Conservation (phyloP, 2,888 invertebrate genomes). For the Oscheius sp. region DNA sequence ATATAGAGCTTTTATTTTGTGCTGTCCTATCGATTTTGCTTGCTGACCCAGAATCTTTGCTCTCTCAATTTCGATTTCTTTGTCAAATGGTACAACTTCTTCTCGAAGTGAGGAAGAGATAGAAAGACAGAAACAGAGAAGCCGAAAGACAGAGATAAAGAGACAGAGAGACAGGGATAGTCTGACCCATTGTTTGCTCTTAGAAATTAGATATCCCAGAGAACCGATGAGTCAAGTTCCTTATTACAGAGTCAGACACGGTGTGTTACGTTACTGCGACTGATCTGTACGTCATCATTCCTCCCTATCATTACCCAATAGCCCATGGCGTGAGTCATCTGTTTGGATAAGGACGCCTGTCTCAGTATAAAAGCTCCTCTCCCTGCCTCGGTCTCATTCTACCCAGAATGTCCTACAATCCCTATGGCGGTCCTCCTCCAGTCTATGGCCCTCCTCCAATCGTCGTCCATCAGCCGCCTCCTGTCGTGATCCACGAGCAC, state of each 20-base stretch:
- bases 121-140: no score
- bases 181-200: background rate
- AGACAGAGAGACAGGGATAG: background rate
- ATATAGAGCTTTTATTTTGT: background rate
- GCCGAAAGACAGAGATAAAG: background rate
- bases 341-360: slow-evolving; percentile 9
- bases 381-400: background rate
- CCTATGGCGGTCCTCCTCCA: slow-evolving; percentile 17
- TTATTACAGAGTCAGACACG: background rate
- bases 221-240: background rate
- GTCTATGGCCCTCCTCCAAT: slow-evolving; percentile 3
- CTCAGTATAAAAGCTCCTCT: slow-evolving; percentile 6
- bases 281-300: background rate
- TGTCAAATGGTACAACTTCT: background rate
- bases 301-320: background rate
- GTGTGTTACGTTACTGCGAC: slow-evolving; percentile 3
- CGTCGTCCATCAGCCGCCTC: slow-evolving; percentile 3
- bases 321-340: slow-evolving; percentile 2
- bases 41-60: background rate
- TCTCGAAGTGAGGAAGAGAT: no score
- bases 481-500: slow-evolving; percentile 5
- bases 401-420: slow-evolving; percentile 23
- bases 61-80: background rate
- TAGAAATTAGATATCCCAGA: background rate
- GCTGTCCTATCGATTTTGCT: background rate